phyloP scores from a whole-genome alignment of 2,797 vertebrate species.

The Muscicapa comitata region DNA sequence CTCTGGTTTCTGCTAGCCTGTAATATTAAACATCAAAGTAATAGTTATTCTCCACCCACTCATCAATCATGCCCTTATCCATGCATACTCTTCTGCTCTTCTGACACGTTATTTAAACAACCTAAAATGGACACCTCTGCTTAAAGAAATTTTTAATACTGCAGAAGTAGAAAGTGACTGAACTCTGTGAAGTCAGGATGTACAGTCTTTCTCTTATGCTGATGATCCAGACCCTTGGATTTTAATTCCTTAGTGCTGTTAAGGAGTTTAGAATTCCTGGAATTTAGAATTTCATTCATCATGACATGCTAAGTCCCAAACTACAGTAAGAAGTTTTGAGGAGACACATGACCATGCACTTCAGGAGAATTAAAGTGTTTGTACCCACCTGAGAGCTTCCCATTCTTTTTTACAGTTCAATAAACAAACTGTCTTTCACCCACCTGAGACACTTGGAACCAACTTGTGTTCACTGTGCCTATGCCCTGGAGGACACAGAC shows the following conservation, averaged over 20 bases:
- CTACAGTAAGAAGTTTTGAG: not conserved
- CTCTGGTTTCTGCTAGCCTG: not conserved
- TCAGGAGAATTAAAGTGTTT: not conserved
- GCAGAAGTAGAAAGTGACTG: not conserved
- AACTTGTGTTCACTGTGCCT: not conserved
- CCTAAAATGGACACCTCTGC: not conserved
- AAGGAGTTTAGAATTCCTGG: not conserved
- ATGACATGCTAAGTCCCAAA: not conserved
- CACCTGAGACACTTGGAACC: rapidly evolving
- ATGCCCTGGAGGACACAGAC: not conserved
- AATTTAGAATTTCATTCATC: not conserved
- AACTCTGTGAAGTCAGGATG: not conserved
- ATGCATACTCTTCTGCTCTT: not conserved
- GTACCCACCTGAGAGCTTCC: not conserved
- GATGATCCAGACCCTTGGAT: not conserved
- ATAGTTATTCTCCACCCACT: not conserved
- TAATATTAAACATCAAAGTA: not conserved
- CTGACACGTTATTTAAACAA: not conserved
- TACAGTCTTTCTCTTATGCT: not conserved
- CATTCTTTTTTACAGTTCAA: not conserved
- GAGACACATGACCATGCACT: not conserved
- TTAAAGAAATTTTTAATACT: not conserved
- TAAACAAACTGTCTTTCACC: not conserved
- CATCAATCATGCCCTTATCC: not conserved
- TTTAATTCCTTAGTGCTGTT: not conserved